A percentile compares a stretch with the other conserved stretches of the same genome.
These are phyloP conservation scores for Crepidodera aurea DNA, from an alignment of 2,888 invertebrate genomes.

Conservation along the genomic window DNA sequence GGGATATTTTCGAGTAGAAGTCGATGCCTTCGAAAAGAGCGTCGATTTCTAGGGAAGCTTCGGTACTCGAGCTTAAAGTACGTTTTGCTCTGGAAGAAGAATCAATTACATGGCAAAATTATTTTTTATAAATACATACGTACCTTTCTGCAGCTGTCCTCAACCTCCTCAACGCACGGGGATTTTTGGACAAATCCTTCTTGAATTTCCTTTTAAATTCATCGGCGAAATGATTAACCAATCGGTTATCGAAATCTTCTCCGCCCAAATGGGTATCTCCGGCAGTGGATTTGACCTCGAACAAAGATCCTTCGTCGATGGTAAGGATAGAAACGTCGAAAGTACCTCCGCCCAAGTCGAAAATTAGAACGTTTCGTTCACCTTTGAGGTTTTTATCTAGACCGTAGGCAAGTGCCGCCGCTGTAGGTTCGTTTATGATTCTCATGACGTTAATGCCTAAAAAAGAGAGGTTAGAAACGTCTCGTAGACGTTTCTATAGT, in stretches of 20 bases:
- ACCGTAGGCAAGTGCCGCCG: constrained; percentile 47
- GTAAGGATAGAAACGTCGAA: constrained; percentile 86
- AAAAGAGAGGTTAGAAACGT: constrained; percentile 20
- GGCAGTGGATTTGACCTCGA: constrained; percentile 83
- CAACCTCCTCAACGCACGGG: constrained; percentile 73
- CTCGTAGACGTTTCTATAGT: background rate
- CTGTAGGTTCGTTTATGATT: constrained; percentile 80
- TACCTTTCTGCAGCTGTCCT: constrained; percentile 74
- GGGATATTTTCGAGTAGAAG: constrained; percentile 63
- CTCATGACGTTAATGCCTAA: constrained; percentile 78
- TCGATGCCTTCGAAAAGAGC: constrained; percentile 69
- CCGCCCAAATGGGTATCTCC: constrained; percentile 87
- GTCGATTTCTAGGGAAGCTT: constrained; percentile 51
- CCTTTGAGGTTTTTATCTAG: constrained; percentile 48
- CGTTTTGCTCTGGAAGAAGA: constrained; percentile 73
- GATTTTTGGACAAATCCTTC: constrained; percentile 69
- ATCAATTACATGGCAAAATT: too few relatives aligned
- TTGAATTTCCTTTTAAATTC: constrained; percentile 77
- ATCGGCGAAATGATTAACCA: constrained; percentile 72
- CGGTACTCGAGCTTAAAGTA: constrained; percentile 78
- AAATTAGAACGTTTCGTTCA: constrained; percentile 69
- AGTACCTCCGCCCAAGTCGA: constrained; percentile 71
- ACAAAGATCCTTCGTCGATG: constrained; percentile 82
- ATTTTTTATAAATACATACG: too few relatives aligned
- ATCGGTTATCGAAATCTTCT: constrained; percentile 70